phyloP scores from a whole-genome alignment of 2,888 invertebrate species.

The Thecocarcelia acutangulata region DNA sequence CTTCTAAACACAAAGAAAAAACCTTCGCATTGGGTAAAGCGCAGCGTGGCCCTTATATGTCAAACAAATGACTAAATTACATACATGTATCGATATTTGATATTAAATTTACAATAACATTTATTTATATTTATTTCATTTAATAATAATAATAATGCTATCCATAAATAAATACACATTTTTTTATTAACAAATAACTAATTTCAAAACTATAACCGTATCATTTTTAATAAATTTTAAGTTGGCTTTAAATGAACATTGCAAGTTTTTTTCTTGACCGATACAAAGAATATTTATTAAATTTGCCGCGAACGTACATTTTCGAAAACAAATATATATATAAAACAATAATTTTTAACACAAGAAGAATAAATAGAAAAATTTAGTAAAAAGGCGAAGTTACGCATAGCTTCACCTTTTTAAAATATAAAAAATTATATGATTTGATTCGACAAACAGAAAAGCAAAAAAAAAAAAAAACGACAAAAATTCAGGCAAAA shows the following conservation, averaged over 20 bases:
- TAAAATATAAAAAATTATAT: too few relatives aligned
- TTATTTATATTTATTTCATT: conserved; percentile 59
- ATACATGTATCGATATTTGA: neutral
- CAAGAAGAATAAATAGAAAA: too few relatives aligned
- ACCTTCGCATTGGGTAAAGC: conserved; percentile 88
- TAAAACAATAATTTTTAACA: conserved; percentile 1
- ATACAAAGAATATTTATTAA: neutral
- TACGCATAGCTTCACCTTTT: too few relatives aligned
- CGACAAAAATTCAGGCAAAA: neutral
- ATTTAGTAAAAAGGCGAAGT: too few relatives aligned
- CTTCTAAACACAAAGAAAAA: conserved; percentile 85
- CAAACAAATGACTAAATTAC: conserved; percentile 82
- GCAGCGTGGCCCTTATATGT: conserved; percentile 89
- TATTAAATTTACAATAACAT: conserved; percentile 60
- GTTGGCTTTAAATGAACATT: conserved; percentile 4
- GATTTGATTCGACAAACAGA: neutral
- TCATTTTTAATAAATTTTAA: conserved; percentile 21
- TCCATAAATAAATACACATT: conserved; percentile 61
- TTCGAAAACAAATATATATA: too few relatives aligned
- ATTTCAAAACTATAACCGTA: conserved; percentile 50
- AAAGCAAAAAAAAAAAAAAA: conserved; percentile 7
- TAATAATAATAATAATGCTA: conserved; percentile 48
- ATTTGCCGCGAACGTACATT: too few relatives aligned
- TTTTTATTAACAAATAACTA: conserved; percentile 61
- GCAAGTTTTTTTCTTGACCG: neutral